Percentiles rank a stretch among this genome's conserved stretches.
These are phyloP conservation scores for Bombylius discolor DNA, from an alignment of 2,888 invertebrate genomes.

Conservation along the genomic window DNA sequence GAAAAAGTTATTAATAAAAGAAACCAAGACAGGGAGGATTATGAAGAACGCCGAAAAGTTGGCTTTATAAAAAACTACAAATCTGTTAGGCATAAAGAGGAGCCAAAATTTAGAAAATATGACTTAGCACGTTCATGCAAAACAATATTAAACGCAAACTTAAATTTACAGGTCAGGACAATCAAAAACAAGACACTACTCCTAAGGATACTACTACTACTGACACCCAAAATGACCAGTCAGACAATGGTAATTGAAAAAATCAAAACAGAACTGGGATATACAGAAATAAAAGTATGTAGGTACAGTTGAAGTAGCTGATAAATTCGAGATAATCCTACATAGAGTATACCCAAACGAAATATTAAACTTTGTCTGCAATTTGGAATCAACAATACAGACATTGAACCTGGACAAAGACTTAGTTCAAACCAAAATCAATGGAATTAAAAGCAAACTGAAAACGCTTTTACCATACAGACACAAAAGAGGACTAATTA, in stretches of 20 bases:
- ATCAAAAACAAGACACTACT: no score
- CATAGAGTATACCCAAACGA: constrained; percentile 11
- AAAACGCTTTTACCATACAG: constrained; percentile 5
- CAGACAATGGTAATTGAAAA: no score
- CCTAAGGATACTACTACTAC: no score
- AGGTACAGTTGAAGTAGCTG: background rate
- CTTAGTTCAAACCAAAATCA: background rate
- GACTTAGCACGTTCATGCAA: background rate
- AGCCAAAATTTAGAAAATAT: constrained; percentile 1
- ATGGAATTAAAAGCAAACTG: background rate
- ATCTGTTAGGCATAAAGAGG: background rate
- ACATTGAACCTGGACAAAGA: background rate
- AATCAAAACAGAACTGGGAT: background rate
- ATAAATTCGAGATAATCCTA: background rate
- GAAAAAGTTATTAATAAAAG: background rate
- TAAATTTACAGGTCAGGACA: no score
- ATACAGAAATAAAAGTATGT: background rate
- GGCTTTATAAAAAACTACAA: constrained; percentile 1
- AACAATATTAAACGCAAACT: background rate
- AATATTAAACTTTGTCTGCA: constrained; percentile 7
- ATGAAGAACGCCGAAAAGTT: background rate
- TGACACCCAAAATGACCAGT: no score
- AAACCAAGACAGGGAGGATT: background rate
- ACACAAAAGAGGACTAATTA: constrained; percentile 10
- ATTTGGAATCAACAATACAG: background rate